Percentiles rank a stretch among this genome's conserved stretches.
Conservation (phyloP, 2,888 invertebrate genomes). For the Polymixis flavicincta region DNA sequence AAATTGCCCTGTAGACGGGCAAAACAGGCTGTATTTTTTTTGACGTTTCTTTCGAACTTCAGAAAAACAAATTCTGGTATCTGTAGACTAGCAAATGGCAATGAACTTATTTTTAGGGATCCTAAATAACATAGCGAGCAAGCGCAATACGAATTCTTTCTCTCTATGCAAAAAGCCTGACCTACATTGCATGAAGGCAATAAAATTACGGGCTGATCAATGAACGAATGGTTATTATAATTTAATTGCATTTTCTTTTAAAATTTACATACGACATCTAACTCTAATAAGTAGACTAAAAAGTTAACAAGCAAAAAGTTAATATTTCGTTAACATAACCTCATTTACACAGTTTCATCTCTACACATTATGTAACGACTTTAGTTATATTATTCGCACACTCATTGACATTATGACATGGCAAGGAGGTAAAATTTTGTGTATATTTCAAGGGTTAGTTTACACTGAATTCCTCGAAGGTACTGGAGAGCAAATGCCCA, state of each 20-base stretch:
- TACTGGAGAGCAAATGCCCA: not conserved
- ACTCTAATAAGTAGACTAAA: constrained; percentile 1
- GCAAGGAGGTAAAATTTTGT: not conserved
- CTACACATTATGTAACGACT: constrained; percentile 15
- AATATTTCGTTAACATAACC: constrained; percentile 35
- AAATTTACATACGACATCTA: not conserved
- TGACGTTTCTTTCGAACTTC: too few species aligned
- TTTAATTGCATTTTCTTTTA: not conserved
- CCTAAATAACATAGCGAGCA: too few species aligned
- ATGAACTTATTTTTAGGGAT: too few species aligned
- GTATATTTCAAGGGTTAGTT: not conserved
- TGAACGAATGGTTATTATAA: too few species aligned
- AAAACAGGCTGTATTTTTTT: too few species aligned
- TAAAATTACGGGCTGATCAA: too few species aligned
- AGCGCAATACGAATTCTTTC: too few species aligned
- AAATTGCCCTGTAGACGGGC: too few species aligned
- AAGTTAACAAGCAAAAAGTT: constrained; percentile 28
- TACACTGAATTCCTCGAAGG: not conserved
- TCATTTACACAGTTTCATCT: constrained; percentile 34
- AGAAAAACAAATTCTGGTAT: too few species aligned
- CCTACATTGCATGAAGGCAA: not conserved
- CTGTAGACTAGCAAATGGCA: too few species aligned
- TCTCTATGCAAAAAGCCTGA: not conserved
- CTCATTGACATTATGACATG: constrained; percentile 33
- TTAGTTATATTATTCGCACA: not conserved